Evolutionary conservation across 2,797 vertebrate genomes (phyloP), one percentile per base, ranked within the genome.

Genomic region (Halcyon chelicuti): DNA sequence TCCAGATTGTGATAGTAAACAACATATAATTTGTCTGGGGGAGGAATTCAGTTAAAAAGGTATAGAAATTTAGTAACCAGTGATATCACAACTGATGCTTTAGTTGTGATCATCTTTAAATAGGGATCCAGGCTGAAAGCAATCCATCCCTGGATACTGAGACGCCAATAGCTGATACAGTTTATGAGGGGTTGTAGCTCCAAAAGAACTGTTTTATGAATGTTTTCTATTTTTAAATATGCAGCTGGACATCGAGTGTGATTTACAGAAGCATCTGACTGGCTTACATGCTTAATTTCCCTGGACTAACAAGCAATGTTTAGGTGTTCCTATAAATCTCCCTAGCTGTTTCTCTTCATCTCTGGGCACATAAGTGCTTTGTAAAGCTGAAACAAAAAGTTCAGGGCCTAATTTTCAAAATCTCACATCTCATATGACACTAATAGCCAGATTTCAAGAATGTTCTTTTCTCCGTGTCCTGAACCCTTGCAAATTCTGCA

Each of bases 191-290:
- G 13, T 58, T 90, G n/a, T 26, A 35, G 46, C 52, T 86, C 66
- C 66, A 91, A 86, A 88, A 16, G 58, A 76, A 80, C 31, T 93
- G 87, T 94, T 94, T 91, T 88, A 42, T 63, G 82, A 79, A 76
- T 75, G 70, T 91, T 76, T 88, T 70, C 26, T 88, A 46, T 88
- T 94, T 90, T 90, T 78, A 86, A 86, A 90, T 63, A 49, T 2
- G 1, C 68, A 86, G 76, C 55, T 93, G 80, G 86, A 86, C 19
- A 46, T 52, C 33, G 33, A 63, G 22, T 3, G n/a, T 77, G 67
- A 90, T 81, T 75, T 90, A 84, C 13, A 81, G 73, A 79, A 94
- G 37, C 76, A 57, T 71, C 60, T 75, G 76, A 84, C 44, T 47
- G 33, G 39, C 3, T 88, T 55, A 31, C 8, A 66, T 55, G n/a